Conservation (phyloP, 2,888 invertebrate genomes). For the Trypoxylon attenuatum region DNA sequence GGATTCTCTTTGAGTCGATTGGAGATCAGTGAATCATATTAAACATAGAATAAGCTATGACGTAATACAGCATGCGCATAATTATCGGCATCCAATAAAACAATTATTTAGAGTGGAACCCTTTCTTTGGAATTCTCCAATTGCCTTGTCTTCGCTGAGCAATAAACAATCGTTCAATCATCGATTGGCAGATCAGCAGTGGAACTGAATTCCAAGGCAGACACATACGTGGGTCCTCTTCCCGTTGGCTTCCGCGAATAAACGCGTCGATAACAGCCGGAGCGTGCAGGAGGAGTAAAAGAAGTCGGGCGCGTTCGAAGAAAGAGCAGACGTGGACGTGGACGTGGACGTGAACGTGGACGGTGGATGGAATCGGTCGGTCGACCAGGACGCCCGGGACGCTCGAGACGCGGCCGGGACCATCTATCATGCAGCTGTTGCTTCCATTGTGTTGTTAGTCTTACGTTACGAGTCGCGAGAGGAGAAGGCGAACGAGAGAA, state of each 20-base stretch:
- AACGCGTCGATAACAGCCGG: slow-evolving; percentile 68
- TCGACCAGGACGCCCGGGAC: slow-evolving; percentile 58
- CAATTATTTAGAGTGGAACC: too few species aligned
- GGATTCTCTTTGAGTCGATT: too few species aligned
- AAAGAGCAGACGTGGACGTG: too few species aligned
- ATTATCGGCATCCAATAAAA: too few species aligned
- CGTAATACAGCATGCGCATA: too few species aligned
- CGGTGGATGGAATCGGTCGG: slow-evolving; percentile 62
- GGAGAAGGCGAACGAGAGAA: slow-evolving; percentile 15
- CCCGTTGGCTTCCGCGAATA: slow-evolving; percentile 61
- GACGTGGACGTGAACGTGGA: too few species aligned
- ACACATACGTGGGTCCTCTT: slow-evolving; percentile 6
- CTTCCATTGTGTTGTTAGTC: slow-evolving; percentile 74
- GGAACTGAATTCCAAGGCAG: slow-evolving; percentile 24
- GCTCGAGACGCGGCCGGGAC: slow-evolving; percentile 59
- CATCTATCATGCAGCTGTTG: slow-evolving; percentile 73
- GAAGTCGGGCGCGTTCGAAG: slow-evolving; percentile 52
- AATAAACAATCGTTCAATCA: slow-evolving; percentile 41
- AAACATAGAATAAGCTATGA: too few species aligned
- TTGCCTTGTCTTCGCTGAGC: slow-evolving; percentile 20
- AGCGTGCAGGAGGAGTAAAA: slow-evolving; percentile 57
- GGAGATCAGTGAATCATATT: too few species aligned
- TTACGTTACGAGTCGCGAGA: slow-evolving; percentile 66
- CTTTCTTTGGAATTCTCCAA: slow-evolving; percentile 17
- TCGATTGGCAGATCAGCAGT: slow-evolving; percentile 2